Base-by-base conservation (phyloP, 2,888 invertebrate genomes). In the Drosophila sordidapex region DNA sequence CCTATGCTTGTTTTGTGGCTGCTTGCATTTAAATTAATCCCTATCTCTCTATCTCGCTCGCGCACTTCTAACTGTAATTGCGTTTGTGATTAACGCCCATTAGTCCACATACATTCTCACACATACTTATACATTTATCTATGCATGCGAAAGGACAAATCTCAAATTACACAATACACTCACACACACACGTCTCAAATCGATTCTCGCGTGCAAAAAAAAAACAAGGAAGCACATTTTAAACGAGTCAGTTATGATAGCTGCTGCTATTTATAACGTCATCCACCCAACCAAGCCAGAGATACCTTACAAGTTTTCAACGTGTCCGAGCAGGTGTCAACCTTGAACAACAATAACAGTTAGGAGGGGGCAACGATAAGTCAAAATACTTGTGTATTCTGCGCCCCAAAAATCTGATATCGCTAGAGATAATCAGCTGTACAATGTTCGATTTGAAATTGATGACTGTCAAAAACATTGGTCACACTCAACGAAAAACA, bases 291-390 rank as follows among this genome's bases (percentile, higher is more conserved):
- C 56, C 8, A 21, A 38, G 2, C n/a, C 8, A 56, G n/a, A 75
- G 80, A 79, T 59, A 75, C 80, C 66, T 71, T 56, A 79, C 58
- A 78, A 79, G 80, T 64, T 70, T 70, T 38, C 33, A 60, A 70
- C 58, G 43, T 57, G 43, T 43, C 31, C 40, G 15, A 51, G 18
- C 18, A 38, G 13, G 38, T 68, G 63, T 61, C 63, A 72, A 71
- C 77, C 77, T 78, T 79, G 77, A 36, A 29, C 27, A 57, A 51
- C 29, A 59, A 53, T 21, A 64, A 15, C 43, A 29, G 33, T 31
- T 49, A 70, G 73, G 81, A 70, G 75, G 87, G 69, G 62, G 31
- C 38, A 35, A 43, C 63, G 72, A 80, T 80, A 70, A 72, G 76
- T 52, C 67, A 57, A 49, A 70, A 21, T 31, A 18, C 25, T 70